These are phyloP conservation scores for Terrapene triunguis DNA, from an alignment of 2,113 vertebrate genomes.

Conservation along the genomic window DNA sequence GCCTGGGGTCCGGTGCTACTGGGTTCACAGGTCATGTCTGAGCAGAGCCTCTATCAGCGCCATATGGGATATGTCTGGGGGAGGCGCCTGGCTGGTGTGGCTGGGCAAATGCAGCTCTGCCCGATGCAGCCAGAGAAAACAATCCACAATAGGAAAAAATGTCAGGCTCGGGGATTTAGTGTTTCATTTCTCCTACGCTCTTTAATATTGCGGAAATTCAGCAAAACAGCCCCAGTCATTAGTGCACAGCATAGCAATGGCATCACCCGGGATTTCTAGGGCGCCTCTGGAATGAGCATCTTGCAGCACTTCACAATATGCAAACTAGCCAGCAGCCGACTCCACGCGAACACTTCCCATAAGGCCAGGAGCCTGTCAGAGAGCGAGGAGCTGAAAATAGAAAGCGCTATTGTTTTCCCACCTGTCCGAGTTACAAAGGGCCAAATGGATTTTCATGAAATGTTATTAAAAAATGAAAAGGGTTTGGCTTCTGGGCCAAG, in stretches of 20 bases:
- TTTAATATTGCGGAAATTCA: accelerated
- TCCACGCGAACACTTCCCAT: neutral
- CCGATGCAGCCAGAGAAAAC: accelerated
- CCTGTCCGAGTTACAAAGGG: conserved; percentile 66
- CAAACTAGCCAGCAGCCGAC: neutral
- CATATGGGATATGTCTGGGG: neutral
- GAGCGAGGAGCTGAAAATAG: neutral
- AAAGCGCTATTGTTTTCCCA: conserved; percentile 66
- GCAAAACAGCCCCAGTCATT: accelerated
- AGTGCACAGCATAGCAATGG: neutral
- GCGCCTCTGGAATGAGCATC: no score
- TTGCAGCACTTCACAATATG: neutral
- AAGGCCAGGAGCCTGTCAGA: accelerated
- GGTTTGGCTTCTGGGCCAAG: conserved; percentile 67
- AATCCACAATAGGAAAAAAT: neutral
- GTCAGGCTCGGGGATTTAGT: accelerated
- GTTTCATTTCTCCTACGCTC: accelerated
- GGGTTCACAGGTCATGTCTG: neutral
- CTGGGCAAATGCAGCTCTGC: neutral
- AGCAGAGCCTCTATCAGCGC: neutral
- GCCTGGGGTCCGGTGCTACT: neutral
- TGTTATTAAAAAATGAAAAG: conserved; percentile 72
- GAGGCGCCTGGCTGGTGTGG: neutral
- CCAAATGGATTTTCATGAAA: conserved; percentile 72
- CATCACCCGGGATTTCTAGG: neutral